phyloP scores from a whole-genome alignment of 2,797 vertebrate species.

The Heliangelus exortis region DNA sequence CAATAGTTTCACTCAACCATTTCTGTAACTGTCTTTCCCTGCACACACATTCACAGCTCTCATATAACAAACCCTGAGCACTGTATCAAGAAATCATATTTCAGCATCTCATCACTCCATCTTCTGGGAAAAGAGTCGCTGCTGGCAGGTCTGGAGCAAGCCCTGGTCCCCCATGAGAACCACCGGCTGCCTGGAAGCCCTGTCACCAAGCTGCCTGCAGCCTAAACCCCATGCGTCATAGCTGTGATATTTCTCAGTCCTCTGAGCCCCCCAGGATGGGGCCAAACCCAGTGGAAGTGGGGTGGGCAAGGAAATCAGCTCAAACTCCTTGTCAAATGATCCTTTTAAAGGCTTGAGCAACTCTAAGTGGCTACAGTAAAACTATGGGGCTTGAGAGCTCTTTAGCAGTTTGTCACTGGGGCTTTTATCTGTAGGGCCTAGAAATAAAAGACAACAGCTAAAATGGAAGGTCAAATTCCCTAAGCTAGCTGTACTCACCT shows the following conservation, averaged over 20 bases:
- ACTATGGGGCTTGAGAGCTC: not conserved
- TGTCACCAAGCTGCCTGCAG: not conserved
- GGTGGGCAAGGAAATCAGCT: not conserved
- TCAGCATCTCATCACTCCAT: not conserved
- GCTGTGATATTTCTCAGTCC: not conserved
- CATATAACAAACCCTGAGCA: not conserved
- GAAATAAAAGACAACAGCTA: not conserved
- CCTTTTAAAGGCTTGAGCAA: not conserved
- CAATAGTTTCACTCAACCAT: not conserved
- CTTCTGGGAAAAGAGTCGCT: not conserved
- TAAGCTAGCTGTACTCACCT: not conserved
- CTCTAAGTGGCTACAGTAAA: not conserved
- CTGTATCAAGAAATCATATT: not conserved
- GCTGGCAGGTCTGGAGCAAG: not conserved
- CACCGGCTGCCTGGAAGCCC: not conserved
- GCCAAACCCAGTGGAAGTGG: not conserved
- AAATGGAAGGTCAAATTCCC: not conserved
- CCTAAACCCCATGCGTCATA: fast-evolving
- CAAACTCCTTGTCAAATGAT: not conserved
- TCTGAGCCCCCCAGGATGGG: not conserved
- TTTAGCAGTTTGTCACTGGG: not conserved
- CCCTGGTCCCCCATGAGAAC: too few relatives aligned
- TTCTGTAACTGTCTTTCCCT: not conserved
- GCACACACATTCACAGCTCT: not conserved
- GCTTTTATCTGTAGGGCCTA: not conserved